Base-by-base conservation (phyloP, 2,113 vertebrate genomes). In the Proteles cristata region DNA sequence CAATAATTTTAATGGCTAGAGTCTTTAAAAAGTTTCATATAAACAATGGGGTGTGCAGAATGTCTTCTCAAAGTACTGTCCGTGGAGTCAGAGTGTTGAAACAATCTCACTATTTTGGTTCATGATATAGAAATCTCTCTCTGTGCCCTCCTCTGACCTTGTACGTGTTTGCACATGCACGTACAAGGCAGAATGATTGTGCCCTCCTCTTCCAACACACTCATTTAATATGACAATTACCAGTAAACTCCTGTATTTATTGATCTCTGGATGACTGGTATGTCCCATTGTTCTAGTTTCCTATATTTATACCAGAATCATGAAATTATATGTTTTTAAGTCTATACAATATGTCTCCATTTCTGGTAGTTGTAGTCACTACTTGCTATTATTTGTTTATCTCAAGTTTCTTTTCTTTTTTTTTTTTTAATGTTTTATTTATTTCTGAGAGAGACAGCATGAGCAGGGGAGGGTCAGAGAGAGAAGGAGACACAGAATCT, bases 1-100 rank as follows among this genome's bases (percentile, higher is more conserved):
- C 98, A 96, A 98, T 98, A 98, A 65, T 82, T 97, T 97, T 96
- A 96, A 63, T 97, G n/a, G 31, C 73, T 98, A 93, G 11, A 97
- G 85, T 95, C 96, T 83, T 91, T 50, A 76, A 31, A 71, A 11
- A 2, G 7, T 35, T 90, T 69, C 88, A 83, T 81, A 48, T 63
- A 83, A 48, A 19, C 53, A 65, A 28, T 12, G 2, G 7, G 4
- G 4, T 55, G 7, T 23, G n/a, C 14, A 82, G 69, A 76, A 50
- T 61, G 4, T 74, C 5, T 66, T 69, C 50, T 66, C 33, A 91
- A 76, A 83, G 23, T 53, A 74, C 68, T 73, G 10, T 39, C 17
- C 31, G 0, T 79, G 53, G 19, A 39, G 43, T 80, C 11, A 19
- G n/a, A 84, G 39, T 50, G 79, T 88, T 50, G 5, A 61, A 93